Evolutionary conservation across 2,113 vertebrate species (phyloP), one percentile per base, ranked within the genome.

Genomic region (Atlantisia rogersi): DNA sequence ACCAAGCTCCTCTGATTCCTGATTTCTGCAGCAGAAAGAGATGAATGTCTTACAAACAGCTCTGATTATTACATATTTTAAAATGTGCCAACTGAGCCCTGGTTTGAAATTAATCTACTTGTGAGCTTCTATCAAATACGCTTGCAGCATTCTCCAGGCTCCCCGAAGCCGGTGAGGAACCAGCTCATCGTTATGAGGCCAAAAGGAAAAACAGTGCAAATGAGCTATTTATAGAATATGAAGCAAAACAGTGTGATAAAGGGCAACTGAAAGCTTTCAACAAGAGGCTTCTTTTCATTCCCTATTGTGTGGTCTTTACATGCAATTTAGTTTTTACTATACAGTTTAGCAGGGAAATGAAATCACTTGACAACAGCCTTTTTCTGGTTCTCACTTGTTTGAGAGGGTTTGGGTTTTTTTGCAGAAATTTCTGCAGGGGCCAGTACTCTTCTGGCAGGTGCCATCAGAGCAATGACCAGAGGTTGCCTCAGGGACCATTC

Each of bases 171-270:
- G 90, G 94, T 65, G 79, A 96, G 89, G 91, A 96, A 88, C 74
- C 79, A 68, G 83, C 89, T 86, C 93, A 79, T 83, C 92, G 92
- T 91, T 95, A 94, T 11, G 75, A 97, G 86, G 87, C 78, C 86
- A 86, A 96, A 96, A 96, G 91, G 90, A 95, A 96, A 97, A 97
- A 64, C 76, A 92, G 88, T 58, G 75, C 88, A 88, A 70, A 58
- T 0, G 26, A 56, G 46, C 90, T 97, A 97, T 98, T 98, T 97
- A 97, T 97, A 97, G 95, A 75, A 80, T 63, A 81, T 56, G 94
- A 95, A 95, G 59, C 71, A 88, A 97, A 95, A 84, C 74, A 95
- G 53, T 94, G 93, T 95, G 93, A 95, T 95, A 95, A 97, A 97
- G 95, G 93, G 84, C 94, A 96, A 94, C 95, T n/a, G 64, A 74